A percentile compares a stretch with the other conserved stretches of the same genome.
Evolutionary conservation across 2,113 vertebrate genomes (phyloP).

Genomic region (Lontra canadensis): DNA sequence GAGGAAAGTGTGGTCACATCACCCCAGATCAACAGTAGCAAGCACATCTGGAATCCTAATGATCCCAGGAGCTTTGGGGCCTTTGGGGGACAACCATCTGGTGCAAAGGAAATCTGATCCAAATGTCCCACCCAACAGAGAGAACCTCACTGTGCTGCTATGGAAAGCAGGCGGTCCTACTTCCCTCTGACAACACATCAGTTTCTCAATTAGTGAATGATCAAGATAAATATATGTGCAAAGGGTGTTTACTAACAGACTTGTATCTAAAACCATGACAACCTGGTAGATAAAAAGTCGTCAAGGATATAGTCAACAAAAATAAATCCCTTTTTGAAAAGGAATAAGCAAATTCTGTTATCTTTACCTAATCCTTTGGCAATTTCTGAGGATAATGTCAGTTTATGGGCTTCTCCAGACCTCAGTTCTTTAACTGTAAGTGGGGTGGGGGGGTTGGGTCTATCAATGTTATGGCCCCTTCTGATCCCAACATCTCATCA

Average conservation of each 20-base stretch:
- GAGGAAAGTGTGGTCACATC: not conserved
- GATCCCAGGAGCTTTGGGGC: not conserved
- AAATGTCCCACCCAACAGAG: conserved; percentile 57
- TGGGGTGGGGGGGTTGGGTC: not conserved
- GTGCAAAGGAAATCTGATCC: conserved; percentile 59
- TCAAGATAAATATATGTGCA: not conserved
- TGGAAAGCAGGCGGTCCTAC: not conserved
- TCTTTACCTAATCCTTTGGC: not conserved
- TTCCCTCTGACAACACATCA: not conserved
- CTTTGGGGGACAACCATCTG: conserved; percentile 49
- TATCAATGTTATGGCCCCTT: not conserved
- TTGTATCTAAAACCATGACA: not conserved
- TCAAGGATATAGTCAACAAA: not conserved
- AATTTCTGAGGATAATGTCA: not conserved
- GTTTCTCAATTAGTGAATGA: not conserved
- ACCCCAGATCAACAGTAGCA: not conserved
- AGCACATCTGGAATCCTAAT: conserved; percentile 49
- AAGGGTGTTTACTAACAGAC: not conserved
- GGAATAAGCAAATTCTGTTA: not conserved
- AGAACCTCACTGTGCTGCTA: conserved; percentile 29
- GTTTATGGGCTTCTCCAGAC: not conserved
- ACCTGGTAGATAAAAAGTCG: not conserved
- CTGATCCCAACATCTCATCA: not conserved
- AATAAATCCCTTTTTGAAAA: not conserved
- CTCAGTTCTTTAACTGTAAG: not conserved